Conservation (phyloP, 30 jellyfish, hydroid and myxozoan genomes). For the Aurelia sp. region DNA sequence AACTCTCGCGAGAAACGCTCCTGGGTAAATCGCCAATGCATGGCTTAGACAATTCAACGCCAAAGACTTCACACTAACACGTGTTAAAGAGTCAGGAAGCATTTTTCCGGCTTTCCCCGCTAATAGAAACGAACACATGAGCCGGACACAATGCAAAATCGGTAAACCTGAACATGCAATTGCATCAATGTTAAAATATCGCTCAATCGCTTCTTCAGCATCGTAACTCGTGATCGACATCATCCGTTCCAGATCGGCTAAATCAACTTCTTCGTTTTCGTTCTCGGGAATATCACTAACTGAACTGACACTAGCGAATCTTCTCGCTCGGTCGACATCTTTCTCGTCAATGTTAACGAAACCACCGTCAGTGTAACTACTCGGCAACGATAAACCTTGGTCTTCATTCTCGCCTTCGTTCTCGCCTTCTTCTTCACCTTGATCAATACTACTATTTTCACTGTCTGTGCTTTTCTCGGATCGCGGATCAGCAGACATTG, state of each 20-base stretch:
- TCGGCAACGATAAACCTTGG: constrained; percentile 79
- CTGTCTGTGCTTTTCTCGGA: constrained; percentile 24
- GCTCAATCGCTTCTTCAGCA: constrained; percentile 84
- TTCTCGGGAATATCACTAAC: constrained; percentile 91
- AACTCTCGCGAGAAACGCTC: constrained; percentile 89
- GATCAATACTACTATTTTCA: constrained; percentile 29
- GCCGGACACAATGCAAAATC: constrained; percentile 87
- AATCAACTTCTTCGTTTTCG: constrained; percentile 59
- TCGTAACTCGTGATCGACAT: constrained; percentile 88
- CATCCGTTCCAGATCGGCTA: constrained; percentile 78
- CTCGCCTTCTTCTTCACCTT: constrained; percentile 44
- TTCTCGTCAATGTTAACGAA: constrained; percentile 80
- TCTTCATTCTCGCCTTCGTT: constrained; percentile 73
- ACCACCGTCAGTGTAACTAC: constrained; percentile 92
- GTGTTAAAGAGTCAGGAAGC: constrained; percentile 87
- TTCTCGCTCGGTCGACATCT: constrained; percentile 44
- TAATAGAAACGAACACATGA: constrained; percentile 93
- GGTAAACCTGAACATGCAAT: constrained; percentile 98
- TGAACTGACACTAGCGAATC: constrained; percentile 64
- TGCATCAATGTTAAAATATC: constrained; percentile 93
- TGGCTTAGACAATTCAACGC: constrained; percentile 88
- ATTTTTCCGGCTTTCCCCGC: constrained; percentile 86
- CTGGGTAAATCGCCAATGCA: constrained; percentile 89
- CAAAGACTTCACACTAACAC: constrained; percentile 95
- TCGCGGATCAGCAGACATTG: constrained; percentile 37